Evolutionary conservation across 2,797 vertebrate species (phyloP).

Genomic region (Pipistrellus kuhlii): DNA sequence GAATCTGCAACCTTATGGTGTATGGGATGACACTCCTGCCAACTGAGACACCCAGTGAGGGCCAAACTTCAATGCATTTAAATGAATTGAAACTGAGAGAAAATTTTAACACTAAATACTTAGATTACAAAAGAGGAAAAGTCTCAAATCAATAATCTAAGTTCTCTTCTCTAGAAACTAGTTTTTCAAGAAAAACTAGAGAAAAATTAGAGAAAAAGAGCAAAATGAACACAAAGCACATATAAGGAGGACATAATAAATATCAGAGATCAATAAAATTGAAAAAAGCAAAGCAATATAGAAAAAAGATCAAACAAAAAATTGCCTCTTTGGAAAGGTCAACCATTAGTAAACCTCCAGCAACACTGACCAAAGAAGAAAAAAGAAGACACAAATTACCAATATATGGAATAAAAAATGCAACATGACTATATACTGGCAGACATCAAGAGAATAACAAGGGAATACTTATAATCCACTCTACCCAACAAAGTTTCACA

Average conservation of each 20-base stretch:
- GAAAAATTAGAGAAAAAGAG: neutral
- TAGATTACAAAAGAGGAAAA: neutral
- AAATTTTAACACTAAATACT: neutral
- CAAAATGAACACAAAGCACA: neutral
- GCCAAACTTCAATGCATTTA: too few species aligned
- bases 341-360: neutral
- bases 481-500: neutral
- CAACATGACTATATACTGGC: neutral
- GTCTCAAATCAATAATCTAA: neutral
- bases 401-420: neutral
- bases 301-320: neutral
- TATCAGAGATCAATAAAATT: neutral
- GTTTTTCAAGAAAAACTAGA: conserved; percentile 4
- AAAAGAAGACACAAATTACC: neutral
- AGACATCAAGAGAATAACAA: neutral
- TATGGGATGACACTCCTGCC: too few species aligned
- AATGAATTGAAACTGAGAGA: neutral
- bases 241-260: neutral
- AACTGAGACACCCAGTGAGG: too few species aligned
- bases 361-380: neutral
- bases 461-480: neutral
- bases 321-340: neutral
- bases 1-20: too few species aligned
- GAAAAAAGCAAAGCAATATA: neutral
- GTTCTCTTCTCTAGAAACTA: neutral